These are phyloP conservation scores for Aspidiotus destructor DNA, from an alignment of 2,888 invertebrate genomes.

Conservation along the genomic window DNA sequence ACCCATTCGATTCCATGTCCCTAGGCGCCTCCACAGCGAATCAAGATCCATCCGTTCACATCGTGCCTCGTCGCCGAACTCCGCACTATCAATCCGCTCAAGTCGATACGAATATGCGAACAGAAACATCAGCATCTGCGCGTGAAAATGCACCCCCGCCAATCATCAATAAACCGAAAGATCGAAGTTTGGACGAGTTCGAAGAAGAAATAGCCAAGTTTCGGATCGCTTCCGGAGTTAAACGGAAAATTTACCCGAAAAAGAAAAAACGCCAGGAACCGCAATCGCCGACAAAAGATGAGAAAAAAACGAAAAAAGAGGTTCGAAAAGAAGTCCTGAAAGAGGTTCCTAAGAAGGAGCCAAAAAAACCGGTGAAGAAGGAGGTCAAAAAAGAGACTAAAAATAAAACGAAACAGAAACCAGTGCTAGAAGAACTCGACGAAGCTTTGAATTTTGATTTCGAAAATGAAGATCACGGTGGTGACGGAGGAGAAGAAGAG, in stretches of 20 bases:
- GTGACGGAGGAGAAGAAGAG: constrained; percentile 20
- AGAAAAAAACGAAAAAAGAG: not conserved
- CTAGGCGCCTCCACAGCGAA: not conserved
- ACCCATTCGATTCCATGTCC: not conserved
- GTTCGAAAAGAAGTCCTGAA: not conserved
- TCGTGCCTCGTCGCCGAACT: not conserved
- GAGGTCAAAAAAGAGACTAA: not conserved
- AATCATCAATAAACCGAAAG: not conserved
- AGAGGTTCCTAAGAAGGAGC: not conserved
- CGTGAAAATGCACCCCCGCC: not conserved
- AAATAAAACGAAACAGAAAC: not conserved
- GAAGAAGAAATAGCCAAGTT: constrained; percentile 20
- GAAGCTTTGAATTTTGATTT: not conserved
- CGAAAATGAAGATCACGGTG: constrained; percentile 6
- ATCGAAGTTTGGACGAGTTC: constrained; percentile 3
- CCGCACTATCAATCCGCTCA: no score
- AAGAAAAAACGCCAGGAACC: constrained; percentile 8
- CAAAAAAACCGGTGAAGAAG: not conserved
- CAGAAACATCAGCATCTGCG: not conserved
- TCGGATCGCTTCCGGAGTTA: not conserved
- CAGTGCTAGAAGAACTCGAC: not conserved
- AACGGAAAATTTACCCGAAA: not conserved
- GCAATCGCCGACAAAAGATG: not conserved
- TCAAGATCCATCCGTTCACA: not conserved
- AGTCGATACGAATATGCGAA: not conserved